phyloP scores from a whole-genome alignment of 2,113 vertebrate species.

The rabbit (Oryctolagus cuniculus) region mOryCun1.1 NC_091435.1:144543001-144543500 shows the following conservation, averaged over 20 bases:
- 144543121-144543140: neutral
- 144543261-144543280: too few species aligned
- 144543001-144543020: neutral
- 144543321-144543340: too few species aligned
- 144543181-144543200: neutral
- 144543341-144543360: too few species aligned
- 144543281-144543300: too few species aligned
- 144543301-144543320: too few species aligned
- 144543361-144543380: too few species aligned
- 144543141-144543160: neutral
- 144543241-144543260: neutral
- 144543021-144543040: neutral
- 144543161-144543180: constrained; percentile 21
- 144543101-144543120: neutral
- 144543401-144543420: too few species aligned
- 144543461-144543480: too few species aligned
- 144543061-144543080: neutral
- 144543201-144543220: neutral
- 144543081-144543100: neutral
- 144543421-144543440: too few species aligned
- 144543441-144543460: too few species aligned
- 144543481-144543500: too few species aligned
- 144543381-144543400: too few species aligned
- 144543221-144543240: neutral
- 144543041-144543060: neutral